Evolutionary conservation across 2,797 vertebrate species (phyloP).

Genomic region (Epinephelus coioides): DNA sequence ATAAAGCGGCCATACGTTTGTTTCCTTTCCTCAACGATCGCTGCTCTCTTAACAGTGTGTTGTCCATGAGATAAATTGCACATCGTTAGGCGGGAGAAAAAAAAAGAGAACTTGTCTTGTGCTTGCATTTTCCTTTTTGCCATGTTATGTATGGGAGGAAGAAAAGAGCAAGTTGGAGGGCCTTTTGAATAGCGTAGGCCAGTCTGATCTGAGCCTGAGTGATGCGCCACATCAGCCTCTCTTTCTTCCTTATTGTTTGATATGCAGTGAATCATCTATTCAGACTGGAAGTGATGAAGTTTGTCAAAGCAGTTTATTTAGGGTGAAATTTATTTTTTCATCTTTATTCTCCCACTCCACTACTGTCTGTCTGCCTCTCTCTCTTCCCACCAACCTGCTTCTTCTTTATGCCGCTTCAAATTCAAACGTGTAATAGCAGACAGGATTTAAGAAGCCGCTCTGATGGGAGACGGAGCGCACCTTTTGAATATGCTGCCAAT

Average conservation of each 20-base stretch:
- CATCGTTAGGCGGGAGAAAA: background rate
- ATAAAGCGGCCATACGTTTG: background rate
- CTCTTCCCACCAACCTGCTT: constrained; percentile 15
- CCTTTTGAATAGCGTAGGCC: constrained; percentile 28
- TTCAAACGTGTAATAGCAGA: constrained; percentile 52
- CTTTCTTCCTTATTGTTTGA: constrained; percentile 52
- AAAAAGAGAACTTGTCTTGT: background rate
- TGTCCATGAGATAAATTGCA: constrained; percentile 35
- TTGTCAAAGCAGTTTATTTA: constrained; percentile 69
- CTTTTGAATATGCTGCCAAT: constrained; percentile 76
- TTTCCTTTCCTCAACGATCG: background rate
- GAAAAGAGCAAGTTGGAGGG: constrained; percentile 37
- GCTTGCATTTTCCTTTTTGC: background rate
- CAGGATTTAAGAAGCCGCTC: constrained; percentile 48
- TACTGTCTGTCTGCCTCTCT: background rate
- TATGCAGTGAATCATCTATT: constrained; percentile 49
- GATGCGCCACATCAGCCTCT: constrained; percentile 50
- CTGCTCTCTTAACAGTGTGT: background rate
- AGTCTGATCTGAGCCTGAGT: constrained; percentile 37
- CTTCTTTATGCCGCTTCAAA: constrained; percentile 51
- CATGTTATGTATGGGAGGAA: constrained; percentile 3
- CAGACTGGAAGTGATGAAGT: constrained; percentile 48
- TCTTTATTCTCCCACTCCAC: constrained; percentile 17
- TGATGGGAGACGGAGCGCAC: constrained; percentile 62
- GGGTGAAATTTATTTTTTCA: constrained; percentile 48